Evolutionary conservation across 2,113 vertebrate genomes (phyloP), one percentile per base, ranked within the genome.

Genomic region (Guaruba guarouba): DNA sequence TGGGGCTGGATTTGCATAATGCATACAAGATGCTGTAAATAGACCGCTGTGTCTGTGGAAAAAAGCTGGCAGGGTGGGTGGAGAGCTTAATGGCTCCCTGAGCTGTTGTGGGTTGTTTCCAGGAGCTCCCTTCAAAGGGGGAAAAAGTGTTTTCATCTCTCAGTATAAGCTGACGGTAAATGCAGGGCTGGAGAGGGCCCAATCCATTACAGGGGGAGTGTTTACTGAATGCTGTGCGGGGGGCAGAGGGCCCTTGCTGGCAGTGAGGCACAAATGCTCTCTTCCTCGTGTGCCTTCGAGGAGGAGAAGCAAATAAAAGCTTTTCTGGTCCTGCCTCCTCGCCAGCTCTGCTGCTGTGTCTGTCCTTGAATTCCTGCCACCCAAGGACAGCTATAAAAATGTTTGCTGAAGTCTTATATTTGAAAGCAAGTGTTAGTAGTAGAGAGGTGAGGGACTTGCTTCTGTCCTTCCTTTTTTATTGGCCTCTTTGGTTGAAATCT

Each of bases 81-180:
- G 82, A 81, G 79, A 71, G 78, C 54, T 87, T 87, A 81, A 87
- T 89, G 62, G 33, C 68, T 93, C 23, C 8, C 29, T 62, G 44
- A 90, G 76, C 82, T 88, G 70, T 41, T 90, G 80, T 64, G 57
- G 74, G 86, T 75, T 93, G 69, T 79, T 95, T 95, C 95, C 44
- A 23, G 88, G 88, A 93, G 69, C 74, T 93, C 48, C 73, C 82
- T 96, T 97, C 90, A 96, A 96, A 97, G 91, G 35, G 41, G 9
- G 7, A 61, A 84, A 85, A 94, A 79, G 20, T 68, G 80, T 94
- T 95, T 95, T 96, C 28, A 96, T 93, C 90, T 97, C 82, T 82
- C 76, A 55, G 79, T 94, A 43, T 22, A 61, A 85, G 62, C 57
- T 91, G 88, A 41, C 62, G 91, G 11, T 92, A 96, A 97, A 90